These are phyloP conservation scores for Callospermophilus lateralis DNA, from an alignment of 2,113 vertebrate genomes.

Conservation along the genomic window DNA sequence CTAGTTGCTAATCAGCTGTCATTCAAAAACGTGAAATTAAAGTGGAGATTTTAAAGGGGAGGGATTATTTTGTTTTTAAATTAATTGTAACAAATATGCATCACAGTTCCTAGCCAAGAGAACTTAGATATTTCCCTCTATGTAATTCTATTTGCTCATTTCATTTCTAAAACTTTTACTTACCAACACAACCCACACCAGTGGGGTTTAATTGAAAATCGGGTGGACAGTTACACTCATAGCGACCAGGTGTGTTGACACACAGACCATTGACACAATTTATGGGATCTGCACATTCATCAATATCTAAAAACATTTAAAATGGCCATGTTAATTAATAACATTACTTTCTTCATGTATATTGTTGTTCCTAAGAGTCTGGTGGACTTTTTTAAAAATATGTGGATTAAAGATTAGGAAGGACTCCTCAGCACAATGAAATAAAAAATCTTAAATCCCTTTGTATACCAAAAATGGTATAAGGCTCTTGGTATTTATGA, in stretches of 20 bases:
- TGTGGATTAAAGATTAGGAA: constrained; percentile 6
- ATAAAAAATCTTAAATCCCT: background rate
- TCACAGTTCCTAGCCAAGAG: background rate
- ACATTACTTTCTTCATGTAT: background rate
- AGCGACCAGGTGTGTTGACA: constrained; percentile 92
- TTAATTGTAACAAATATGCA: background rate
- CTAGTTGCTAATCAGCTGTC: background rate
- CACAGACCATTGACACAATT: constrained; percentile 94
- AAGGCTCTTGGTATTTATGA: background rate
- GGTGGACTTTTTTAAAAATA: background rate
- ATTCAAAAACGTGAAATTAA: background rate
- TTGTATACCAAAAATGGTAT: background rate
- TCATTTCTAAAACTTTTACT: constrained; percentile 74
- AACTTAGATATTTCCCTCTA: background rate
- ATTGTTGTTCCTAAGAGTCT: background rate
- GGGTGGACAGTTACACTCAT: constrained; percentile 92
- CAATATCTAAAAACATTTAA: constrained; percentile 87
- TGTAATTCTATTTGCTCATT: background rate
- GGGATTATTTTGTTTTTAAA: background rate
- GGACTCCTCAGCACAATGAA: background rate
- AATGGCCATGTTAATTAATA: constrained; percentile 50
- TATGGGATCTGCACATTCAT: constrained; percentile 93
- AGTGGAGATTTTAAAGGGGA: background rate
- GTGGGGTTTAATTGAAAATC: constrained; percentile 94
- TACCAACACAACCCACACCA: constrained; percentile 93